Evolutionary conservation across 2,888 invertebrate species (phyloP), one percentile per base, ranked within the genome.

Genomic region (Gastrophysa polygoni): DNA sequence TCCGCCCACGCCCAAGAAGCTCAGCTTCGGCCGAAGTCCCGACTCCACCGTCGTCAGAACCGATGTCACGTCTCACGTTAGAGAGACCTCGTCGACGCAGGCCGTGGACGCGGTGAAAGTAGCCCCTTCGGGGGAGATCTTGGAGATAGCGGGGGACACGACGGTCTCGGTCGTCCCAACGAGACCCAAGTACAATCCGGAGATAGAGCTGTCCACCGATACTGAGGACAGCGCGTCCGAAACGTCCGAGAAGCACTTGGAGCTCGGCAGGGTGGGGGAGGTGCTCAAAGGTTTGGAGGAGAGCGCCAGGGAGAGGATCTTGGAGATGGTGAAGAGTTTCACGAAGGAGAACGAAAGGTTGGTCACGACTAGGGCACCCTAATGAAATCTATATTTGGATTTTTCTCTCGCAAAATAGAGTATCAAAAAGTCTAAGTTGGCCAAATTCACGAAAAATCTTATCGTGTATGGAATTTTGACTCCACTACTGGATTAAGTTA

Each of bases 191-290:
- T 80, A 80, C 67, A 82, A 83, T 75, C 85, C 89, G 16, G 91
- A 92, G 75, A 88, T 88, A 64, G 89, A 89, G 72, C 76, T 88
- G 61, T 87, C 88, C 5, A 91, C 90, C 1, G 92, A 92, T 75
- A 91, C 91, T 5, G 88, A 91, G 73, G 88, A 92, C 60, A 80
- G 80, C 67, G 80, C 81, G 7, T 81, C 81, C 1, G 81, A 81
- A 68, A 76, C 77, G 24, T 78, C 80, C 5, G 78, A 77, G 52
- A 79, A 76, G 64, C 72, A 70, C 48, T 67, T 71, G 21, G 78
- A 78, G 61, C 63, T 77, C 51, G 69, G 68, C 17, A 78, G 78
- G 68, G 68, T 80, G 43, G 79, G 79, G 57, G 80, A 79, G 46
- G 67, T 74, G 16, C 63, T 79, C 32, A 77, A 75, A 64, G 71